Evolutionary conservation across 2,113 vertebrate species (phyloP).

Genomic region (Piaya cayana): DNA sequence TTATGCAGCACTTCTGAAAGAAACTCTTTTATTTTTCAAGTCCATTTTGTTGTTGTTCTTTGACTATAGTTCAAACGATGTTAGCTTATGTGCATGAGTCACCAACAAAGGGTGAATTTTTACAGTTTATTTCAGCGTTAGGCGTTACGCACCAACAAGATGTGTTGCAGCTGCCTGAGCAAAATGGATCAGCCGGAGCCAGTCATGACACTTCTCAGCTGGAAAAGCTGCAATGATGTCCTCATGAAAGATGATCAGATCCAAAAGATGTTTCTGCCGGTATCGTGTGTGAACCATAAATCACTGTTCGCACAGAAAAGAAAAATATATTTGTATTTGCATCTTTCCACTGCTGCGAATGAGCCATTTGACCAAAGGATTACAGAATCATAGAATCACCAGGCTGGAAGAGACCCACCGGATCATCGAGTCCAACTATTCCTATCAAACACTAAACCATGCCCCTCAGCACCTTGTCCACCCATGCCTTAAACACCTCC

Average conservation of each 20-base stretch:
- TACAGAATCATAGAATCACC: too few relatives aligned
- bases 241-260: neutral
- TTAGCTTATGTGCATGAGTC: conserved; percentile 12
- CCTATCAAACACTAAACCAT: too few relatives aligned
- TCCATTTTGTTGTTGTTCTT: neutral
- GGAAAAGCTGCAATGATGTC: neutral
- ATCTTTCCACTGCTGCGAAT: neutral
- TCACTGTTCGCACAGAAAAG: neutral
- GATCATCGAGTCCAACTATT: too few relatives aligned
- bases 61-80: neutral
- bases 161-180: neutral
- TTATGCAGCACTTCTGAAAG: neutral
- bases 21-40: neutral
- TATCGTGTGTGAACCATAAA: neutral
- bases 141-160: neutral
- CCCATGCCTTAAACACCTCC: too few relatives aligned
- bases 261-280: neutral
- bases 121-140: neutral
- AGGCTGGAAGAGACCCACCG: too few relatives aligned
- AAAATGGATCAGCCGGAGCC: neutral
- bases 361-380: neutral
- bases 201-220: neutral
- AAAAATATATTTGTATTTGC: neutral
- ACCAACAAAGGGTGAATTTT: neutral
- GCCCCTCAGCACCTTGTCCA: too few relatives aligned